Conservation (phyloP, 2,888 invertebrate genomes). For the Isotomurus palustris region DNA sequence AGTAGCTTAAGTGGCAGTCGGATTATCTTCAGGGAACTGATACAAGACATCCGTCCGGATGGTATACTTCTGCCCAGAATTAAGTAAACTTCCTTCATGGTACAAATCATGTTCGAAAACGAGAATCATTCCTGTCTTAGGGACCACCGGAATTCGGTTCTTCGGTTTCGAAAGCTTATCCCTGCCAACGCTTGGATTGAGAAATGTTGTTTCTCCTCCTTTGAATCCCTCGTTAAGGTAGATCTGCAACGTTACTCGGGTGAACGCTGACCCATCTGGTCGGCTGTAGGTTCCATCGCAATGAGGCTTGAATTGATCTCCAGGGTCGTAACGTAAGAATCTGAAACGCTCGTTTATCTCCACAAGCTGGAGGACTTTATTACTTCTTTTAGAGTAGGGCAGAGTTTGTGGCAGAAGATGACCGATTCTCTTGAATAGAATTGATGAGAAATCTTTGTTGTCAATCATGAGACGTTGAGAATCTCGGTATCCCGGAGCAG, state of each 20-base stretch:
- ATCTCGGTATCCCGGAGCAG: constrained; percentile 17
- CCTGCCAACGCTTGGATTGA: background rate
- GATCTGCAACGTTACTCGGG: constrained; percentile 28
- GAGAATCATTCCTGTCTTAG: constrained; percentile 30
- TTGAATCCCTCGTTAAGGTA: constrained; percentile 29
- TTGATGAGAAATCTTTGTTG: constrained; percentile 19
- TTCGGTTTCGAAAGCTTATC: background rate
- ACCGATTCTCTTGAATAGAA: constrained; percentile 20
- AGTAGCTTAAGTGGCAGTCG: no score
- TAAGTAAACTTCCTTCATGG: constrained; percentile 35
- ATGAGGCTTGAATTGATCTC: constrained; percentile 24
- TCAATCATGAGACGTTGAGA: constrained; percentile 28
- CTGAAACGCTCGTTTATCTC: constrained; percentile 30
- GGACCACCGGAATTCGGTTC: constrained; percentile 14
- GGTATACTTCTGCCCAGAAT: constrained; percentile 30
- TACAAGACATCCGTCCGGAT: constrained; percentile 35
- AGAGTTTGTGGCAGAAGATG: constrained; percentile 2
- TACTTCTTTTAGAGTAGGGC: background rate
- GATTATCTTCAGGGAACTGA: no score
- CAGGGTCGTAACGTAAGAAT: constrained; percentile 20
- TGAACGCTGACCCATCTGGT: constrained; percentile 13
- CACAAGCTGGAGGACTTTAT: constrained; percentile 8
- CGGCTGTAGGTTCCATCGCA: constrained; percentile 18
- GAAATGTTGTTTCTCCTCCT: constrained; percentile 34
- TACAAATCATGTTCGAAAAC: constrained; percentile 30